phyloP scores from a whole-genome alignment of 1,140 invertebrate genomes.

The Eulimnadia texana region DNA sequence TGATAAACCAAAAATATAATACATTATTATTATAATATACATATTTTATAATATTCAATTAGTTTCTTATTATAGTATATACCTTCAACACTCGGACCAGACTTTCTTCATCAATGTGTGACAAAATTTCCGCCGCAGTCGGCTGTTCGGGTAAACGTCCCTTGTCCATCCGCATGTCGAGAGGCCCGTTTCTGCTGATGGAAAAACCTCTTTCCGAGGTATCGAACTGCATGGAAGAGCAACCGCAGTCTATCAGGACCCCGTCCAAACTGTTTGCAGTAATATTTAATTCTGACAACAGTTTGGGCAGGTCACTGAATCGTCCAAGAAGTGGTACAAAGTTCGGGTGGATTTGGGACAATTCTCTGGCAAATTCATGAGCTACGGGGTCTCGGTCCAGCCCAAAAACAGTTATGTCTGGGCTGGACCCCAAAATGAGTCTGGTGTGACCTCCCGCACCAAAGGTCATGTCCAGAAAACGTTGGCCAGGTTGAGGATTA shows the following conservation, averaged over 20 bases:
- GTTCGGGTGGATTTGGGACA: conserved; percentile 47
- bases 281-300: conserved; percentile 45
- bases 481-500: conserved; percentile 40
- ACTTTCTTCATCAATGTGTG: conserved; percentile 56
- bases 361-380: conserved; percentile 43
- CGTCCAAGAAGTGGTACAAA: conserved; percentile 61
- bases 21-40: no score
- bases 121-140: conserved; percentile 73
- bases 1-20: no score
- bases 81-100: conserved; percentile 63
- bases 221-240: conserved; percentile 91
- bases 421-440: conserved; percentile 39
- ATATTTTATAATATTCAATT: no score
- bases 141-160: conserved; percentile 47
- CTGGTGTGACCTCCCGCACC: conserved; percentile 76
- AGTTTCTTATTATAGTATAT: no score
- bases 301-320: conserved; percentile 67
- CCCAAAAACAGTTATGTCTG: conserved; percentile 49
- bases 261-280: conserved; percentile 57
- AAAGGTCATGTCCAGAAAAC: conserved; percentile 80
- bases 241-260: conserved; percentile 86
- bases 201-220: conserved; percentile 66
- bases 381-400: conserved; percentile 77
- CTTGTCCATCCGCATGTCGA: conserved; percentile 94
- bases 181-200: conserved; percentile 60